Evolutionary conservation across 2,797 vertebrate species (phyloP).

Genomic region (Rhynchonycteris naso): DNA sequence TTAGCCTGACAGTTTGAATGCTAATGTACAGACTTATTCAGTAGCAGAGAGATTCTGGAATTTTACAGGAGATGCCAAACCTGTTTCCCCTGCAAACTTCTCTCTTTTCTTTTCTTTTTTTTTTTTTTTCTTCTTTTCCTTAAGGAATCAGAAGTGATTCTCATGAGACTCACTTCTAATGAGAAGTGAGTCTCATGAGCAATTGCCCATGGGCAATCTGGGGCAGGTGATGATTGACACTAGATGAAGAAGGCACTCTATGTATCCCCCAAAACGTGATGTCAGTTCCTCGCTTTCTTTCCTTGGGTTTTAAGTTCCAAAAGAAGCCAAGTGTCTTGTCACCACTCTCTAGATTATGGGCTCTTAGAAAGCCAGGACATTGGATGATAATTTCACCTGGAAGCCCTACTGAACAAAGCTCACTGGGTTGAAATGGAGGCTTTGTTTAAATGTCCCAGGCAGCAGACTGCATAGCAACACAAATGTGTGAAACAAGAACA

Average conservation of each 20-base stretch:
- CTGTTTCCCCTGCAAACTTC: no score
- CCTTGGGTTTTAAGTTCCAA: not conserved
- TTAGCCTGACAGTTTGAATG: no score
- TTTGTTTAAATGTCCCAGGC: conserved; percentile 19
- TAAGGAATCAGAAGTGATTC: not conserved
- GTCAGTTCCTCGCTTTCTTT: not conserved
- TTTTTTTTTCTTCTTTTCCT: not conserved
- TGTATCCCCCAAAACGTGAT: not conserved
- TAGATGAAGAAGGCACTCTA: not conserved
- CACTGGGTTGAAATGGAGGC: conserved; percentile 5
- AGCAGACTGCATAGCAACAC: not conserved
- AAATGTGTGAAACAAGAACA: not conserved
- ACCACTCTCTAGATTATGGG: not conserved
- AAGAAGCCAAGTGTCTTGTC: not conserved
- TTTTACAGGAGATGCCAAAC: no score
- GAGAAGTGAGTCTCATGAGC: no score
- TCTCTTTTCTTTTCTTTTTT: no score
- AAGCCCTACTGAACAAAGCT: not conserved
- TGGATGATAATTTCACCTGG: not conserved
- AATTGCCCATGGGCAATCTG: no score
- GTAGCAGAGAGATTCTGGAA: no score
- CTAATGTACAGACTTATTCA: no score
- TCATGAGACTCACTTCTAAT: not conserved
- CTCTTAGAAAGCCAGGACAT: not conserved
- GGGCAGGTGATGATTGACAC: not conserved